phyloP scores from a whole-genome alignment of 2,888 invertebrate genomes.

The Flabesymbios commensalis region DNA sequence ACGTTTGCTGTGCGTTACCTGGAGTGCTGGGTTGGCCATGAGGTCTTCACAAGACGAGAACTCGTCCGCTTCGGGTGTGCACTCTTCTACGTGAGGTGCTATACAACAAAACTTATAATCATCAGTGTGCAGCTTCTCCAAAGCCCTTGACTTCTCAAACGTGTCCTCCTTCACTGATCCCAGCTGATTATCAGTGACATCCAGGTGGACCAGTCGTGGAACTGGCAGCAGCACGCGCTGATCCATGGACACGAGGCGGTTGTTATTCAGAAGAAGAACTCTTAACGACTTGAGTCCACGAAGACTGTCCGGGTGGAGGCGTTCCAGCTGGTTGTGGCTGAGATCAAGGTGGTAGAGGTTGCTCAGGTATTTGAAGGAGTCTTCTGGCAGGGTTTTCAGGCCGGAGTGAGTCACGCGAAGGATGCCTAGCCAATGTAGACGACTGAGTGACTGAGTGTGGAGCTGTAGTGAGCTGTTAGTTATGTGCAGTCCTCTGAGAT shows the following conservation, averaged over 20 bases:
- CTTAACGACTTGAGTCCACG: constrained; percentile 21
- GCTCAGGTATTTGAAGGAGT: constrained; percentile 13
- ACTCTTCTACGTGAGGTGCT: constrained; percentile 28
- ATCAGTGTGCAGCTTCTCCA: constrained; percentile 40
- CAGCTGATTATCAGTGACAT: constrained; percentile 17
- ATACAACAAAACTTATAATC: constrained; percentile 54
- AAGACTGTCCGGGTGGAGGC: constrained; percentile 12
- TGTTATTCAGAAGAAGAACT: constrained; percentile 21
- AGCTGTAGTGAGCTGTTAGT: constrained; percentile 11
- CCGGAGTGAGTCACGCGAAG: constrained; percentile 19
- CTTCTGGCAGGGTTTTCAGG: constrained; percentile 11
- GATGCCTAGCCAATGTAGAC: constrained; percentile 18
- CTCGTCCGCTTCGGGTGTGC: constrained; percentile 34
- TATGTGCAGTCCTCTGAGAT: constrained; percentile 20
- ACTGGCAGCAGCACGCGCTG: constrained; percentile 4
- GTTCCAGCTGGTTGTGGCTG: constrained; percentile 24
- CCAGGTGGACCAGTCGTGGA: constrained; percentile 9
- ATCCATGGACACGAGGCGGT: constrained; percentile 6
- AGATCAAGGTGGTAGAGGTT: constrained; percentile 31
- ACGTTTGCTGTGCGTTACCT: constrained; percentile 59
- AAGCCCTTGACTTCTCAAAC: constrained; percentile 11
- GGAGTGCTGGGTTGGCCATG: constrained; percentile 36
- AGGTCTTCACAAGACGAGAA: constrained; percentile 41
- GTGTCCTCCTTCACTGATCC: constrained; percentile 19
- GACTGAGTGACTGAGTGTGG: not conserved